These are phyloP conservation scores for Meloe dianella DNA, from an alignment of 2,888 invertebrate species.

Conservation along the genomic window DNA sequence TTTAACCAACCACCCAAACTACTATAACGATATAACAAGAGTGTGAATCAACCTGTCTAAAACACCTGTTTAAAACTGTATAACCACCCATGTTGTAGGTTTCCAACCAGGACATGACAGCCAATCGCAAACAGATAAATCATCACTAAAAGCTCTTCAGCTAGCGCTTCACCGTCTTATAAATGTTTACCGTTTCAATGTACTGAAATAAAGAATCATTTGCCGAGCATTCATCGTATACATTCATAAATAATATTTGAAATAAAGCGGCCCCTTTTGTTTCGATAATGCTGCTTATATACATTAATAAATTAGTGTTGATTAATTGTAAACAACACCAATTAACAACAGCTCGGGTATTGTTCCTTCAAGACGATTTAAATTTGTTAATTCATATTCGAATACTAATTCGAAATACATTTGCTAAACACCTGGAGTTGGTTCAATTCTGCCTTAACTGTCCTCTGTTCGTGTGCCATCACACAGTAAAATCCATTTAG, in stretches of 20 bases:
- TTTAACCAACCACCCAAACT: constrained; percentile 32
- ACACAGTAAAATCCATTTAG: constrained; percentile 35
- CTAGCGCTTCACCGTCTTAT: constrained; percentile 38
- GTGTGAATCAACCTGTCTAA: constrained; percentile 54
- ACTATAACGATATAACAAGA: constrained; percentile 43
- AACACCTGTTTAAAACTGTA: constrained; percentile 57
- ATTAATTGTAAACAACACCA: neutral
- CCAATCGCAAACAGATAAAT: constrained; percentile 57
- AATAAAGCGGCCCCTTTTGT: neutral
- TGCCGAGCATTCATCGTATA: neutral
- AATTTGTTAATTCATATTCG: too few relatives aligned
- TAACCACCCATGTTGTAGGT: constrained; percentile 45
- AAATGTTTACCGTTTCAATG: constrained; percentile 11
- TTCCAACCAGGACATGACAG: constrained; percentile 50
- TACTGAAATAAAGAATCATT: constrained; percentile 6
- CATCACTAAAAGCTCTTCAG: constrained; percentile 56
- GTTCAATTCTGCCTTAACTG: too few relatives aligned
- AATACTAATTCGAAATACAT: too few relatives aligned
- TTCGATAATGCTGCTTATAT: neutral
- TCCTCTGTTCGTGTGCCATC: too few relatives aligned
- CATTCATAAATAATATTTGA: neutral
- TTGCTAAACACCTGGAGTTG: too few relatives aligned
- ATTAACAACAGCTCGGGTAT: neutral
- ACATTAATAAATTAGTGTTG: neutral
- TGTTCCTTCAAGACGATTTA: too few relatives aligned